A percentile compares a stretch with the other conserved stretches of the same genome.
Evolutionary conservation across 2,113 vertebrate genomes (phyloP).

Genomic region (Ia io): DNA sequence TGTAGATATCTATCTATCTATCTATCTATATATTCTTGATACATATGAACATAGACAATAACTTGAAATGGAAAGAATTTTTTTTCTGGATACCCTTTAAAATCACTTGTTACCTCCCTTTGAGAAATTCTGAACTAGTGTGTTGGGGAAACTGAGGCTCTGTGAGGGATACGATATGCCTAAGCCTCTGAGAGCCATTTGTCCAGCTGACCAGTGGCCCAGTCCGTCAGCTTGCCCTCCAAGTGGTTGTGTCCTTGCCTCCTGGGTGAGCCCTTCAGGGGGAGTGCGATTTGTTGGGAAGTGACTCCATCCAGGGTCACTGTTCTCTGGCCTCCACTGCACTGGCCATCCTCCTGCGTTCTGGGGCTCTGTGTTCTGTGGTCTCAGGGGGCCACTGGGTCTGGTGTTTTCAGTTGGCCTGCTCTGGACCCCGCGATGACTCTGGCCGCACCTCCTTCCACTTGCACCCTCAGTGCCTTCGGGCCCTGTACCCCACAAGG

Average conservation of each 20-base stretch:
- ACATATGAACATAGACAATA: not conserved
- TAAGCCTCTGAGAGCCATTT: not conserved
- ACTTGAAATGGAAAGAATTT: not conserved
- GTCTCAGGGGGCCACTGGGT: not conserved
- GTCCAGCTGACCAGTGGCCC: too few species aligned
- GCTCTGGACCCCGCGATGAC: not conserved
- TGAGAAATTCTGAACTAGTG: not conserved
- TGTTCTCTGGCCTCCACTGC: not conserved
- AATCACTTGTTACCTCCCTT: not conserved
- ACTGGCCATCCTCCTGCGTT: accelerated
- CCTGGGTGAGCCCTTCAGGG: not conserved
- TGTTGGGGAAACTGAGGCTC: not conserved
- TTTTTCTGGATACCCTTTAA: not conserved
- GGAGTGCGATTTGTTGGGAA: not conserved
- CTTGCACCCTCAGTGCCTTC: not conserved
- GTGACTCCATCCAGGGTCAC: accelerated
- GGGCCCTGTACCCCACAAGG: accelerated
- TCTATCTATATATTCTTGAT: not conserved
- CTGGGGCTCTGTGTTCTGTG: not conserved
- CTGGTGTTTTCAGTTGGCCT: not conserved
- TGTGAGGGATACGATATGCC: accelerated
- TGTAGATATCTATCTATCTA: too few species aligned
- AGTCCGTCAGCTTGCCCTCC: not conserved
- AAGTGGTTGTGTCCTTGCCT: not conserved
- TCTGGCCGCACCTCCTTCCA: not conserved